Base-by-base conservation (phyloP, 2,797 vertebrate species). In the Arnoldichthys spilopterus region DNA sequence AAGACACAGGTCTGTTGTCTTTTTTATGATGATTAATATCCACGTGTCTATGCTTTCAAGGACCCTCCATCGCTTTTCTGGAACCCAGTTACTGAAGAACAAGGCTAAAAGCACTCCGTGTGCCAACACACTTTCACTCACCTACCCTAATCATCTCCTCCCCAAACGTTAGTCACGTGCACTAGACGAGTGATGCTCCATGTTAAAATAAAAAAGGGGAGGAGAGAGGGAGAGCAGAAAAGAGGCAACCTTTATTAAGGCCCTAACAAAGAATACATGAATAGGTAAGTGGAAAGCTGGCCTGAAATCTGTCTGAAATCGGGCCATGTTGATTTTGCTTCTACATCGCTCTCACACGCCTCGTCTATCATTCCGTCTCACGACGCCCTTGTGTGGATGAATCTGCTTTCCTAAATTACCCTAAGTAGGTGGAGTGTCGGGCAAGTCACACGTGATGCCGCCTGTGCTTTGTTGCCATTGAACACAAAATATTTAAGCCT, bases 1-100 rank as follows among this genome's bases (percentile, higher is more conserved):
- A 83, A 84, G 86, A 83, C 73, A 83, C 74, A 69, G 64, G 63
- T 64, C 76, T 81, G 74, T 85, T 90, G 86, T 88, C 82, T 85
- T 86, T 87, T 61, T 88, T 88, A 90, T 88, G 77, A 90, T 87
- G 90, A 92, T 91, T 90, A 89, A 91, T 92, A 84, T 88, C 83
- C 56, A 59, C 58, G 47, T 67, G 77, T 85, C 75, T 53, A 72
- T 62, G 73, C 85, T 88, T 90, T 86, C 80, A 82, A 88, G 86
- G 82, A 81, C 78, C 82, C 83, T 85, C 81, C 68, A 80, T 88
- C 74, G 82, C 81, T 78, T 79, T 74, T 83, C 72, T 82, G 40
- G 77, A 74, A 85, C 78, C 79, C 81, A 78, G 79, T 62, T 86
- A 80, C 43, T 66, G 8, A 72, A 63, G 74, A 87, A 85, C 54